Base-by-base conservation (phyloP, 1,140 invertebrate genomes). In the Homalodisca vitripennis region DNA sequence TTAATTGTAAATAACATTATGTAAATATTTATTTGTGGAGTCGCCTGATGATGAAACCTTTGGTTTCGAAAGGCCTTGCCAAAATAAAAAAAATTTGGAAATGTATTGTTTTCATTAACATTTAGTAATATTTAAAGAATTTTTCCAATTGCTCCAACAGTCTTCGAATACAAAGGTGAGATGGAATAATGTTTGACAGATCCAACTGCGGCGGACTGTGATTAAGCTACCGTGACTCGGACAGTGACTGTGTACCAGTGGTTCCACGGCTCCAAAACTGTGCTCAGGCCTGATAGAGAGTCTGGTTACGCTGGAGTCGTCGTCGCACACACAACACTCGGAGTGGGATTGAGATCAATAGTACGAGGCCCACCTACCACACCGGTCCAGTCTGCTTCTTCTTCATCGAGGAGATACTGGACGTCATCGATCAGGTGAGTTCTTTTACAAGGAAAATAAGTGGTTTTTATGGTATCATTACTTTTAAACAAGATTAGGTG, bases 181-280 rank as follows among this genome's bases (percentile, higher is more conserved):
- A 10, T 41, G 17, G 6, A 41, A 10, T 10, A 10, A 41, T 41
- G 3, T 22, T 20, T 20, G 79, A 27, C 75, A 90, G 84, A 84
- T 88, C n/a, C 84, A 89, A 73, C 77, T 93, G 55, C 79, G 91
- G 66, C 77, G 84, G 64, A 83, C 82, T 75, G 81, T 82, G 34
- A 79, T 82, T 2, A 81, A n/a, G 82, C 65, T 77, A 80, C 74
- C 86, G 79, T 83, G 90, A 89, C 74, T 84, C 82, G 71, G 82
- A 81, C 41, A 81, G 80, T 55, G 91, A 93, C n/a, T 79, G 79
- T 94, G 13, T 89, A 91, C 73, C 92, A 94, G 77, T 94, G 92
- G 91, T 86, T 85, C 77, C 82, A 87, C 65, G 91, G 90, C 17
- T 90, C 88, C n/a, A 92, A n/a, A 92, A 78, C 83, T 92, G 65